These are phyloP conservation scores for Tolypeutes matacus DNA, from an alignment of 2,797 vertebrate species.

Conservation along the genomic window DNA sequence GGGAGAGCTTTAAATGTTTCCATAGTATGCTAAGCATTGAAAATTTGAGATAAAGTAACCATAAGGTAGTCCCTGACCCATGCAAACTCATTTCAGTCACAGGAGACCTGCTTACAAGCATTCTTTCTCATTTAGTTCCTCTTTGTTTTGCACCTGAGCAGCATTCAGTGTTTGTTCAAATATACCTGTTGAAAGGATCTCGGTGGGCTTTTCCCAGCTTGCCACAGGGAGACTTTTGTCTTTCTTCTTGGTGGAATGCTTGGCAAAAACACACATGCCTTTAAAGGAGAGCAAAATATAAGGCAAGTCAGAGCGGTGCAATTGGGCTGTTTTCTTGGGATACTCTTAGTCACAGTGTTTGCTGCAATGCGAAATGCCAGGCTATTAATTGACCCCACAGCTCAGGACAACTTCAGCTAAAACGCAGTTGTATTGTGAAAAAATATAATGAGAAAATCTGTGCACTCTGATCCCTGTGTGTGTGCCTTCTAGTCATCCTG, in stretches of 20 bases:
- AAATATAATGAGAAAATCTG: background rate
- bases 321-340: background rate
- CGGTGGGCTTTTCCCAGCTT: background rate
- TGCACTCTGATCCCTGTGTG: background rate
- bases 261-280: background rate
- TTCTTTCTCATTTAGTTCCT: background rate
- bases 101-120: background rate
- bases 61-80: background rate
- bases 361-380: background rate
- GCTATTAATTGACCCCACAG: background rate
- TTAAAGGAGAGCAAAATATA: background rate
- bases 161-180: background rate
- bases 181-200: background rate
- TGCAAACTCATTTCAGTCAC: background rate
- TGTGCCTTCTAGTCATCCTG: background rate
- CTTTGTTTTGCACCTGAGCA: background rate
- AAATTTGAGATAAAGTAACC: background rate
- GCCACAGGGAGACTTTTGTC: background rate
- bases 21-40: background rate
- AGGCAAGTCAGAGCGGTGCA: background rate
- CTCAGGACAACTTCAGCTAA: background rate
- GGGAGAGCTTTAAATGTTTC: background rate
- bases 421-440: background rate
- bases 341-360: rapidly evolving
- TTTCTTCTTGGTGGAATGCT: background rate